Percentiles rank a stretch among this genome's conserved stretches.
Conservation (phyloP, 2,113 vertebrate genomes). For the Gallinago jamesoni region DNA sequence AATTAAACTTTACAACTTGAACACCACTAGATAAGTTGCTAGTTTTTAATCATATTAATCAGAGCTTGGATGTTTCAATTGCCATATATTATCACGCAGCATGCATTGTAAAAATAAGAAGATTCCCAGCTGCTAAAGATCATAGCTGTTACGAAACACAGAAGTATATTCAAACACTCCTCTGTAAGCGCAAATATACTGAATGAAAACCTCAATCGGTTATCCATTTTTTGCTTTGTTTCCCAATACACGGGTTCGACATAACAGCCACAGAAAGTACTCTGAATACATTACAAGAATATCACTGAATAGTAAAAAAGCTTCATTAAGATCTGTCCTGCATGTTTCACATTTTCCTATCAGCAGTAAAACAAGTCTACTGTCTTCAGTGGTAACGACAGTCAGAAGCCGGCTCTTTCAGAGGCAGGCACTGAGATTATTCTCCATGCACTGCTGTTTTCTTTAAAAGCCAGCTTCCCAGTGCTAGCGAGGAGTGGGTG, state of each 20-base stretch:
- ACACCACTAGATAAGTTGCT: slow-evolving; percentile 50
- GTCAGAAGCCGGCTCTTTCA: slow-evolving; percentile 44
- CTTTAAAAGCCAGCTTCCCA: not conserved
- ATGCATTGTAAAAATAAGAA: slow-evolving; percentile 37
- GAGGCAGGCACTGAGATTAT: slow-evolving; percentile 38
- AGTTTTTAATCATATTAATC: slow-evolving; percentile 69
- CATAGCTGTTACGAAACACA: slow-evolving; percentile 39
- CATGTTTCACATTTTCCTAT: slow-evolving; percentile 8
- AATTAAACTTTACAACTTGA: slow-evolving; percentile 69
- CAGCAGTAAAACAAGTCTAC: slow-evolving; percentile 26
- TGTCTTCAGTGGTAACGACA: slow-evolving; percentile 49
- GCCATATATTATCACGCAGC: slow-evolving; percentile 46
- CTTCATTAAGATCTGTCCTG: slow-evolving; percentile 24
- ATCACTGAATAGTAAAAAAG: slow-evolving; percentile 9
- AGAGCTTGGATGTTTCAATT: slow-evolving; percentile 42
- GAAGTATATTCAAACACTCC: slow-evolving; percentile 37
- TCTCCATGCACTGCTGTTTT: slow-evolving; percentile 37
- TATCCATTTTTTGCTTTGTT: not conserved
- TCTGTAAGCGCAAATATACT: not conserved
- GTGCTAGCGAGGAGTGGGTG: not conserved
- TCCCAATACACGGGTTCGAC: not conserved
- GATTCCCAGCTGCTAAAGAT: slow-evolving; percentile 28
- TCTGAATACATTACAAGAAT: not conserved
- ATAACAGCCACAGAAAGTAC: not conserved
- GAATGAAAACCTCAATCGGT: slow-evolving; percentile 25